Base-by-base conservation (phyloP, 2,888 invertebrate species). In the Silvanus unidentatus region DNA sequence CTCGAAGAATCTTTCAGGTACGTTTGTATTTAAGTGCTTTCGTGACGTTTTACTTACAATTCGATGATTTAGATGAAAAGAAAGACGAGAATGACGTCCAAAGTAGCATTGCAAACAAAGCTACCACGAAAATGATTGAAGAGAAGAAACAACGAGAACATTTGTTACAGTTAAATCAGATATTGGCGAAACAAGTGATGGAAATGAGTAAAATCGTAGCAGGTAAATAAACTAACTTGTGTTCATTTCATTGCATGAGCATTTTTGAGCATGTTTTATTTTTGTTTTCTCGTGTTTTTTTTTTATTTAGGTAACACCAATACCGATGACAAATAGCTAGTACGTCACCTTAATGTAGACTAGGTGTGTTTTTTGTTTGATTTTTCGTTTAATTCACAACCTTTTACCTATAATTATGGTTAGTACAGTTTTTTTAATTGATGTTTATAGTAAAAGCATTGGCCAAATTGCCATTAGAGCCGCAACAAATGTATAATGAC, bases 161-260 rank as follows among this genome's bases (percentile, higher is more conserved):
- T 70, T 77, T 95, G 60, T 78, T 95, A 50, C 90, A 91, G 68
- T 77, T 95, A 62, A 91, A 91, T 76, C 93, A 94, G 74, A 87
- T 92, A 60, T 77, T 95, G 60, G 95, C 94, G 49, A 87, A 89
- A 70, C 89, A 91, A 77, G 94, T 94, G 60, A 94, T 92, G 79
- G 89, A 91, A 74, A 91, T 90, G 80, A 93, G 92, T 76, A 91
- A 92, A 79, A 88, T 91, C 69, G 92, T 93, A 61, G 94, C 95
- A 73, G 94, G 94, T 94, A 80, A 77, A 80, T 74, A 14, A 39
- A 40, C 30, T 39, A 36, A 43, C 40, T 16, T 50, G 46, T 45
- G 30, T 50, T 11, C 22, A 12, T 15, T 39, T 40, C 22, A 16
- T 16, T 35, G 28, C 37, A 44, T 55, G 49, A 50, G 49, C 48